Conservation (phyloP, 2,113 vertebrate genomes). For the Chaetodon trifascialis region DNA sequence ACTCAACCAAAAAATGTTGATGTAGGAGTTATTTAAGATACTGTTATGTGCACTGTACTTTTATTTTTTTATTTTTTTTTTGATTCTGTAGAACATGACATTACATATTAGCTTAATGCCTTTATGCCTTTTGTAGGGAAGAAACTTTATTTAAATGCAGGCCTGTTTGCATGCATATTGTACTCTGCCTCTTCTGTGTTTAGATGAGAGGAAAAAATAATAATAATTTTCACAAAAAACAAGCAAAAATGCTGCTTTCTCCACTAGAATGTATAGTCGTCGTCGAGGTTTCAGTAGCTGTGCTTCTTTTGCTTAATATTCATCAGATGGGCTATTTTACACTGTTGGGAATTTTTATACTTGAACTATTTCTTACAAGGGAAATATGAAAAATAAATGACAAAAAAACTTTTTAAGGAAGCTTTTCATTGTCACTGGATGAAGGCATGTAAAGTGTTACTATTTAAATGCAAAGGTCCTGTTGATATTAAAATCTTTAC, state of each 20-base stretch:
- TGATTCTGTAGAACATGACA: constrained; percentile 92
- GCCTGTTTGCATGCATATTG: constrained; percentile 80
- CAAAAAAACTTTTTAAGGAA: constrained; percentile 90
- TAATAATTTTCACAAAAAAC: constrained; percentile 64
- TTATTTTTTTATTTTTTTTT: constrained; percentile 80
- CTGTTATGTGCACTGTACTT: constrained; percentile 96
- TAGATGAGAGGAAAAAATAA: constrained; percentile 78
- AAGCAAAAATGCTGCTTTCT: constrained; percentile 93
- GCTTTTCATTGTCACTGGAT: constrained; percentile 97
- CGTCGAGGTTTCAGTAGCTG: constrained; percentile 93
- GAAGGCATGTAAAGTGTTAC: constrained; percentile 92
- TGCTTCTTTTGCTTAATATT: constrained; percentile 94
- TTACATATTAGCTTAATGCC: constrained; percentile 88
- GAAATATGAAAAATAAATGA: constrained; percentile 90
- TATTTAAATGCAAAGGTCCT: constrained; percentile 93
- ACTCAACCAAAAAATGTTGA: constrained; percentile 95
- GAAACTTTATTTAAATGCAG: constrained; percentile 85
- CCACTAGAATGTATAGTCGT: constrained; percentile 88
- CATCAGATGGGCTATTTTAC: constrained; percentile 98
- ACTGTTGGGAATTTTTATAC: constrained; percentile 99
- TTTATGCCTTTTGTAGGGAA: constrained; percentile 82
- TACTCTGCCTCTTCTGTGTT: constrained; percentile 83
- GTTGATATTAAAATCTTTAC: constrained; percentile 92
- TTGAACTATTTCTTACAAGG: constrained; percentile 99
- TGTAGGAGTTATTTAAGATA: constrained; percentile 96